Base-by-base conservation (phyloP, 2,797 vertebrate species). In the Vespertilio murinus region DNA sequence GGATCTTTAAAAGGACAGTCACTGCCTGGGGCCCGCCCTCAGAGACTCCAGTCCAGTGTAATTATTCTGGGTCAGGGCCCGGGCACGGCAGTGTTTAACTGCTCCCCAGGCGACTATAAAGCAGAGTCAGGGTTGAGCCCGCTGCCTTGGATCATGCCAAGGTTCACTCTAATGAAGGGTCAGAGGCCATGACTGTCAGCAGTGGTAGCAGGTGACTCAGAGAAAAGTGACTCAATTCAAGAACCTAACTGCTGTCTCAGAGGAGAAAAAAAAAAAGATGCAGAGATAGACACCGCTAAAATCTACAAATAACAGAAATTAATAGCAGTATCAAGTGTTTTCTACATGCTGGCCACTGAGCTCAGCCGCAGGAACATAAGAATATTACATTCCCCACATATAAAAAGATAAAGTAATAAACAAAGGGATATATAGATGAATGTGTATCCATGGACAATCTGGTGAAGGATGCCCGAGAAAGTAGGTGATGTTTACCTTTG, bases 31-130 rank as follows among this genome's bases (percentile, higher is more conserved):
- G 30, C 45, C 20, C 54, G 67, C 30, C 47, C 33, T 93, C 71
- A 71, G 54, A 86, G 75, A 77, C 45, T 89, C 79, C 78, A 74
- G 95, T 89, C 79, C 78, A 74, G 95, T 69, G 89, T 80, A 80
- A 91, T 91, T 87, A 92, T 38, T 59, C 70, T 84, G n/a, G 23
- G 86, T 91, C 71, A 94, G 38, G 67, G 70, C 17, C 23, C 35
- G 77, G 13, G 64, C 78, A 87, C 83, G 77, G 5, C 91, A 69
- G 54, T 78, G 92, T 87, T 67, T 71, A 91, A 92, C 49, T 88
- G 13, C 8, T 86, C 49, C 70, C 23, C 10, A 17, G 65, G 56
- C 33, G 40, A 88, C 78, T 92, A 40, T 91, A 84, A 91, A 88
- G 30, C 71, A 40, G 38, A 75, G 77, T 61, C 42, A 90, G n/a